phyloP scores from a whole-genome alignment of 2,113 vertebrate genomes.

The Lasiurus borealis region DNA sequence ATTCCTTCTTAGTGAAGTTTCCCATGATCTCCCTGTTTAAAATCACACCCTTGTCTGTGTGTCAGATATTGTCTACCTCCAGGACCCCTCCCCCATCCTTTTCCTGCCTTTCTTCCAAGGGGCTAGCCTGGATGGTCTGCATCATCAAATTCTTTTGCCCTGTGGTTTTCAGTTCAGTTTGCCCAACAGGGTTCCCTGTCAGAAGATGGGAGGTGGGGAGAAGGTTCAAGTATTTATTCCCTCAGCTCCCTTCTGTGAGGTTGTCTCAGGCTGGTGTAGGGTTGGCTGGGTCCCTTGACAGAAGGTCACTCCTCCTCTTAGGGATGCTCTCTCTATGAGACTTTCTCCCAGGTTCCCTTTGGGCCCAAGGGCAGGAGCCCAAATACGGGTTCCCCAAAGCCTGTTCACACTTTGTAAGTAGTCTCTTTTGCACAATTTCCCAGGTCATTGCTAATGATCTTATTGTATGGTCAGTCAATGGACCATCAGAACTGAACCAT shows the following conservation, averaged over 20 bases:
- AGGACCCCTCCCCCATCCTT: neutral
- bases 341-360: neutral
- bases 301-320: neutral
- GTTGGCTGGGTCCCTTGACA: neutral
- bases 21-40: neutral
- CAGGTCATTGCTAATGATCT: neutral
- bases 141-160: neutral
- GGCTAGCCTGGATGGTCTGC: neutral
- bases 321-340: neutral
- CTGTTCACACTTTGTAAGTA: neutral
- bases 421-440: neutral
- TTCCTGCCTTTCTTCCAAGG: neutral
- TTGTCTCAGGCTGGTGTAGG: neutral
- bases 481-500: neutral
- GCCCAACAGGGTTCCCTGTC: neutral
- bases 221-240: neutral
- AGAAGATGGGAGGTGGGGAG: neutral
- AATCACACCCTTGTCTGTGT: neutral
- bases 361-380: neutral
- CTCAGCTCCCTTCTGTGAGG: neutral
- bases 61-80: neutral
- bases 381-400: neutral
- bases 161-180: neutral
- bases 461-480: neutral
- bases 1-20: neutral